Evolutionary conservation across 2,888 invertebrate genomes (phyloP).

Genomic region (Eueremaeus valkanovi): DNA sequence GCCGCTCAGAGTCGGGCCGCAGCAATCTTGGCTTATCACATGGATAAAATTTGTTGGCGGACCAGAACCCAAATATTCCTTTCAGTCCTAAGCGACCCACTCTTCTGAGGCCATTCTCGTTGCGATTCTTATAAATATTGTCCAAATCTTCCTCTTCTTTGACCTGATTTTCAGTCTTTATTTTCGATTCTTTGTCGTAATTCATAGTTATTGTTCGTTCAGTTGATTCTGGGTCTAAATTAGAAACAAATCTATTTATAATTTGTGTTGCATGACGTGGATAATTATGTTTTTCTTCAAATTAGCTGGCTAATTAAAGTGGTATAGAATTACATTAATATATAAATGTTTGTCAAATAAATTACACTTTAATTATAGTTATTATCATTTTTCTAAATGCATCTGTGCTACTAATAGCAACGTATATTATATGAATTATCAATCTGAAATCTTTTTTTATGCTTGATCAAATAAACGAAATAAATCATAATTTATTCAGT

Average conservation of each 20-base stretch:
- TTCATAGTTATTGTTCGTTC: not conserved
- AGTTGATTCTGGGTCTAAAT: not conserved
- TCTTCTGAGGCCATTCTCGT: not conserved
- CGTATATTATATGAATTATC: too few relatives aligned
- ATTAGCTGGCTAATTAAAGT: too few relatives aligned
- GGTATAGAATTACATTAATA: too few relatives aligned
- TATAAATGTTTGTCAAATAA: too few relatives aligned
- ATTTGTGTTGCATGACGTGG: too few relatives aligned
- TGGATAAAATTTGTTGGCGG: not conserved
- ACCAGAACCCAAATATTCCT: not conserved
- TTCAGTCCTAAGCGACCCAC: not conserved
- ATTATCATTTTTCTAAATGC: too few relatives aligned
- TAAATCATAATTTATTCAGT: too few relatives aligned
- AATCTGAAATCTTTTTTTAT: too few relatives aligned
- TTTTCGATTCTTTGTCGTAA: not conserved
- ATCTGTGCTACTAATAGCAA: too few relatives aligned
- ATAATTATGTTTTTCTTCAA: too few relatives aligned
- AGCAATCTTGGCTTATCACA: conserved; percentile 1
- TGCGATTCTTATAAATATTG: not conserved
- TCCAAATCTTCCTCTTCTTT: not conserved
- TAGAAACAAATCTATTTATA: not conserved
- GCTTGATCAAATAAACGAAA: too few relatives aligned
- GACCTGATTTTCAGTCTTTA: not conserved
- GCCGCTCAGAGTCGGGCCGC: not conserved
- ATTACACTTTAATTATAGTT: too few relatives aligned